These are phyloP conservation scores for Sarcophaga variegata DNA, from an alignment of 2,888 invertebrate species.

Conservation along the genomic window DNA sequence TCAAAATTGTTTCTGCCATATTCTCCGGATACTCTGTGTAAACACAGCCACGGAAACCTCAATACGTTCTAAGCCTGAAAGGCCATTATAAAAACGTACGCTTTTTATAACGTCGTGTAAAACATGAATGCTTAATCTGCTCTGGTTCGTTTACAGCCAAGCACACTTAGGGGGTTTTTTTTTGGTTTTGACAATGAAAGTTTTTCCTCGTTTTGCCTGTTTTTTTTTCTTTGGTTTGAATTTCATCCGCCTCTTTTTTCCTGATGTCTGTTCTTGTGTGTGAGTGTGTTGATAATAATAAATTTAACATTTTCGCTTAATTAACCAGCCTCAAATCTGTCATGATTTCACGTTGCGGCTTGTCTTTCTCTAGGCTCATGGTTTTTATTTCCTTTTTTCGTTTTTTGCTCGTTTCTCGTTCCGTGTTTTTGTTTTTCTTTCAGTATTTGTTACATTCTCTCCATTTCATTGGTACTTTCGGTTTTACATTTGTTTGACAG, in stretches of 20 bases:
- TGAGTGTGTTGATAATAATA: slow-evolving; percentile 44
- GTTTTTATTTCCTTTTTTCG: not conserved
- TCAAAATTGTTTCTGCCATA: not conserved
- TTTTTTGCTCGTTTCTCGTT: not conserved
- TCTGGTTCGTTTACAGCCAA: not conserved
- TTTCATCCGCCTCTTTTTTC: not conserved
- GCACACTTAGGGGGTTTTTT: not conserved
- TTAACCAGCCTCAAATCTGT: slow-evolving; percentile 72
- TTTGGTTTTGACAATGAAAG: not conserved
- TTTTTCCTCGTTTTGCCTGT: not conserved
- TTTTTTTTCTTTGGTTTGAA: not conserved
- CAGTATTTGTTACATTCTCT: not conserved
- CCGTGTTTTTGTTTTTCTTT: not conserved
- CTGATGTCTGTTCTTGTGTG: not conserved
- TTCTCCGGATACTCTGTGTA: not conserved
- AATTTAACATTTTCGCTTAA: slow-evolving; percentile 63
- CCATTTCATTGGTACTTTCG: slow-evolving; percentile 10
- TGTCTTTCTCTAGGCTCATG: slow-evolving; percentile 3
- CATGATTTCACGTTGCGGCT: slow-evolving; percentile 63
- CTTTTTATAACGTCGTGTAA: slow-evolving; percentile 3
- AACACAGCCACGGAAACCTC: not conserved
- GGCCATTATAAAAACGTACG: not conserved
- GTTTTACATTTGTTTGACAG: not conserved
- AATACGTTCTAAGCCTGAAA: not conserved
- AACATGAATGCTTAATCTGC: not conserved